These are phyloP conservation scores for Semotilus atromaculatus DNA, from an alignment of 2,797 vertebrate species.

Conservation along the genomic window DNA sequence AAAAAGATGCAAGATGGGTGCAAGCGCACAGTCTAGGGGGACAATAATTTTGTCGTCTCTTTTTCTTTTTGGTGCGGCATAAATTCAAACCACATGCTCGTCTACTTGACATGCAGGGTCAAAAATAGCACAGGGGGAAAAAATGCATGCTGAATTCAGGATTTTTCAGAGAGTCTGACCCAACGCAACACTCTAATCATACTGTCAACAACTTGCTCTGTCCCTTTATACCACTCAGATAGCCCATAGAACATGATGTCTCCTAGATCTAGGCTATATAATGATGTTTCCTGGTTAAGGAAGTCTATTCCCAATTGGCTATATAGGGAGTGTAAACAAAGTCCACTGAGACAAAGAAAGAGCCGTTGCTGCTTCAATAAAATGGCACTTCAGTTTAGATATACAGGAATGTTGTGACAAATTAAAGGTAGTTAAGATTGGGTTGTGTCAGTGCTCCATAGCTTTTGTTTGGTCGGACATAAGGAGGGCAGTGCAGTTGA, in stretches of 20 bases:
- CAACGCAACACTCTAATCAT: slow-evolving; percentile 25
- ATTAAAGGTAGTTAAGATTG: slow-evolving; percentile 6
- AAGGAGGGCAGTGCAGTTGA: slow-evolving; percentile 61
- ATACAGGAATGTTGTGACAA: slow-evolving; percentile 10
- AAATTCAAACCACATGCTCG: slow-evolving; percentile 73
- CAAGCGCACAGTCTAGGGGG: slow-evolving; percentile 44
- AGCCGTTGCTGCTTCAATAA: slow-evolving; percentile 9
- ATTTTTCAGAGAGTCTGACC: slow-evolving; percentile 45
- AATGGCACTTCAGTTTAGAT: neutral
- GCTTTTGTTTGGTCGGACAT: slow-evolving; percentile 63
- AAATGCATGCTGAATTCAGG: slow-evolving; percentile 48
- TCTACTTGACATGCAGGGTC: slow-evolving; percentile 62
- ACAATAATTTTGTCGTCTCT: slow-evolving; percentile 51
- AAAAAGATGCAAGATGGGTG: slow-evolving; percentile 24
- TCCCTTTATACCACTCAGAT: neutral
- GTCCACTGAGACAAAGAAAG: slow-evolving; percentile 25
- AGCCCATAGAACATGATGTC: neutral
- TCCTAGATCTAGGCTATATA: neutral
- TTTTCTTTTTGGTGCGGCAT: slow-evolving; percentile 48
- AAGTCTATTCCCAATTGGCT: slow-evolving; percentile 18
- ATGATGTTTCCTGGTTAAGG: slow-evolving; percentile 24
- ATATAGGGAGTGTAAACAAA: slow-evolving; percentile 42
- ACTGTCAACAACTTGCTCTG: slow-evolving; percentile 34
- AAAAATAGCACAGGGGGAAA: slow-evolving; percentile 66
- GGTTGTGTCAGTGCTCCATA: slow-evolving; percentile 21